Percentiles rank a stretch among this genome's conserved stretches.
Evolutionary conservation across 2,113 vertebrate species (phyloP).

Genomic region (Tretioscincus oriximinensis): DNA sequence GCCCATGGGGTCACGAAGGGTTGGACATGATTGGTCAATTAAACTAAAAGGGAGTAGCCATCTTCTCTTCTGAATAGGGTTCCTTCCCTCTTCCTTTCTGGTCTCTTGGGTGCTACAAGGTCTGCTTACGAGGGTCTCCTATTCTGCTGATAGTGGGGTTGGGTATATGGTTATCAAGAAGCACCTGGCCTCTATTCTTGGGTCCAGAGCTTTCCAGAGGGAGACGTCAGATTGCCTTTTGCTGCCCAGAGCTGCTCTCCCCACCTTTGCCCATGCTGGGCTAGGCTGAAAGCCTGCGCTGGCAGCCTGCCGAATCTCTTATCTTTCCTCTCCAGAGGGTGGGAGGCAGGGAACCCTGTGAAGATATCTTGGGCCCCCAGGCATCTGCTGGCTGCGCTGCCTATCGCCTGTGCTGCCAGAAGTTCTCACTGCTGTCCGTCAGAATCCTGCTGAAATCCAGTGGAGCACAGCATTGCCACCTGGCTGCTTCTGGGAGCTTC

Average conservation of each 20-base stretch:
- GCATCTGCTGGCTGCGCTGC: background rate
- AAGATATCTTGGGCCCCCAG: conserved; percentile 6
- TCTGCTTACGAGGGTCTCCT: no score
- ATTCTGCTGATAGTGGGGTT: no score
- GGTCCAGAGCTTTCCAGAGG: no score
- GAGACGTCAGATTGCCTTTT: no score
- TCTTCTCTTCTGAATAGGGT: no score
- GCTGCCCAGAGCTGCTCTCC: background rate
- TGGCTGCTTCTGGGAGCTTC: background rate
- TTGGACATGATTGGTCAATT: no score
- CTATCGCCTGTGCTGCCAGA: background rate
- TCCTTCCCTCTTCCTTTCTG: no score
- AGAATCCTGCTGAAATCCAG: background rate
- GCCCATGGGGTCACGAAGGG: no score
- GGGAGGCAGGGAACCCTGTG: background rate
- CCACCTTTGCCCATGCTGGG: background rate
- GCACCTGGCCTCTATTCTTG: no score
- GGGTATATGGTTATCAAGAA: no score
- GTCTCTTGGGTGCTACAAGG: no score
- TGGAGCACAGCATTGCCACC: background rate
- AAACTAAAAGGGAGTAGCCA: no score
- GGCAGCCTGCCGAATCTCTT: background rate
- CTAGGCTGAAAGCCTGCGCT: background rate
- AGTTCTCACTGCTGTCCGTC: background rate
- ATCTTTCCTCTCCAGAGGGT: background rate